These are phyloP conservation scores for Anomalospiza imberbis DNA, from an alignment of 2,797 vertebrate species.

Conservation along the genomic window DNA sequence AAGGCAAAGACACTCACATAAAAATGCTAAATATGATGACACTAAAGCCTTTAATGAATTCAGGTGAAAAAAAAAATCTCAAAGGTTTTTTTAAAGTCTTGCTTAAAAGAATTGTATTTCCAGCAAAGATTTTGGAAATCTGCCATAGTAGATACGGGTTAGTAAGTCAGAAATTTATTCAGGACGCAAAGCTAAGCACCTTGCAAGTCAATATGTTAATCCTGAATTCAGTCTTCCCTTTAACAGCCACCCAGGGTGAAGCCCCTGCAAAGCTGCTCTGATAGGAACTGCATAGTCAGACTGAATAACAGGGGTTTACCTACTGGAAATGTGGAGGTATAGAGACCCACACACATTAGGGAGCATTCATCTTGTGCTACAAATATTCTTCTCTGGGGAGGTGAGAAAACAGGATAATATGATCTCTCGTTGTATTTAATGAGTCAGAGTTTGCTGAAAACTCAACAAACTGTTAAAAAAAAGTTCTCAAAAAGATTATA, in stretches of 20 bases:
- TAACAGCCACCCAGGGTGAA: neutral
- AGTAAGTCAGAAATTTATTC: conserved; percentile 41
- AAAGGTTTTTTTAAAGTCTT: neutral
- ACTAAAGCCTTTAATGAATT: conserved; percentile 23
- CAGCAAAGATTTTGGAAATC: neutral
- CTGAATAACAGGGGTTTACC: neutral
- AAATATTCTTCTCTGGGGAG: neutral
- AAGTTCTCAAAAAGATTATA: neutral
- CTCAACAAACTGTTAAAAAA: neutral
- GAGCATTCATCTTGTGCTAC: neutral
- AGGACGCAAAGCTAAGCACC: neutral
- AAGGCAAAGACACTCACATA: neutral
- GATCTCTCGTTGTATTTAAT: neutral
- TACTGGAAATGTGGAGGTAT: neutral
- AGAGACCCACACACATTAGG: neutral
- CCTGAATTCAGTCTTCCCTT: neutral
- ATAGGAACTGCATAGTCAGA: neutral
- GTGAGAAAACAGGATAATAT: neutral
- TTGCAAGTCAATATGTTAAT: conserved; percentile 23
- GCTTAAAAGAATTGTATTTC: neutral
- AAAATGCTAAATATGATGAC: conserved; percentile 27
- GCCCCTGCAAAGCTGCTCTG: neutral
- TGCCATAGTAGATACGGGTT: neutral
- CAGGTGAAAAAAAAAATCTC: neutral
- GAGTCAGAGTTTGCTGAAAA: neutral